Conservation (phyloP, 30 jellyfish, hydroid and myxozoan genomes). For the Morbakka virulenta region DNA sequence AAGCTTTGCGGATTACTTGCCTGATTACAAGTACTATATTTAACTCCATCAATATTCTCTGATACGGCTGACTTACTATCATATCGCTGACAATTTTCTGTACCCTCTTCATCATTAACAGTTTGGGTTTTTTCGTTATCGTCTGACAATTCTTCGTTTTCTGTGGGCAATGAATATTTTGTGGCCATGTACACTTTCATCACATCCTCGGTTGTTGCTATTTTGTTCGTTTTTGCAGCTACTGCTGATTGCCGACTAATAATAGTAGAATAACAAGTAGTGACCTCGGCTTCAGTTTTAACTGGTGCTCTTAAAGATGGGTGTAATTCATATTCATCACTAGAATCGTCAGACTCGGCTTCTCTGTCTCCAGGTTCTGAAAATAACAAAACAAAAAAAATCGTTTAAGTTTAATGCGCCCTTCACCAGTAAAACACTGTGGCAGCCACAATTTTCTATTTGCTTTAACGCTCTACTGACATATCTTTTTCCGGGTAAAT, state of each 20-base stretch:
- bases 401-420: too few relatives aligned
- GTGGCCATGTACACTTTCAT: constrained; percentile 54
- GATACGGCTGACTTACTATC: not conserved
- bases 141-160: not conserved
- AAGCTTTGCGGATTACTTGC: not conserved
- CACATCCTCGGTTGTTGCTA: constrained; percentile 32
- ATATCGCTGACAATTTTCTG: not conserved
- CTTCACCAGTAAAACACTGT: too few relatives aligned
- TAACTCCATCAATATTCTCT: not conserved
- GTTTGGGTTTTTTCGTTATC: not conserved
- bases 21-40: not conserved
- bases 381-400: too few relatives aligned
- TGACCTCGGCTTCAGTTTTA: not conserved
- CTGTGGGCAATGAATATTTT: constrained; percentile 15
- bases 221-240: constrained; percentile 15
- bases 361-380: too few relatives aligned
- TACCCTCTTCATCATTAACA: not conserved
- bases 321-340: constrained; percentile 15
- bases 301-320: not conserved
- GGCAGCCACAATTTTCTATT: too few relatives aligned
- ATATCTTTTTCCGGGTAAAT: too few relatives aligned
- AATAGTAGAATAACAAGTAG: not conserved
- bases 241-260: not conserved
- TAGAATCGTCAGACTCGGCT: constrained; percentile 19
- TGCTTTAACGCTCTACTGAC: too few relatives aligned